A percentile compares a stretch with the other conserved stretches of the same genome.
Conservation (phyloP, 2,888 invertebrate genomes). For the Diogma glabrata region DNA sequence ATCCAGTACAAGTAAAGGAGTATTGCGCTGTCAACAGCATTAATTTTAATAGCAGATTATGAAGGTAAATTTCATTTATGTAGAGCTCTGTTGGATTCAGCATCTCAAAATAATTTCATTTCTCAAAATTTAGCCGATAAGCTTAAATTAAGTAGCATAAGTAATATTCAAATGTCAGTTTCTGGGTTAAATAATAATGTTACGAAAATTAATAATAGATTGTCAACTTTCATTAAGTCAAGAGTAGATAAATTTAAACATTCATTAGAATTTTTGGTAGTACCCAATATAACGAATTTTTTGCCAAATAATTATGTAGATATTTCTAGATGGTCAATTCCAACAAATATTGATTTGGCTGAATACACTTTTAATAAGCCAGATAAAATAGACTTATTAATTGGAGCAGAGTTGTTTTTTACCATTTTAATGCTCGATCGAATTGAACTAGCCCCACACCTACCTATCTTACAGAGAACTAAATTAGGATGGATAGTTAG, state of each 20-base stretch:
- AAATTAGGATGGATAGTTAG: background rate
- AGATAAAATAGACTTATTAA: background rate
- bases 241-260: background rate
- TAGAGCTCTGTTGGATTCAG: background rate
- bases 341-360: background rate
- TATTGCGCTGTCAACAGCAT: background rate
- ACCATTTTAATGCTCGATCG: background rate
- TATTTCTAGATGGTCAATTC: background rate
- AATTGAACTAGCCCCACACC: background rate
- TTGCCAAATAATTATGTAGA: background rate
- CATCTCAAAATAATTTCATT: background rate
- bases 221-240: background rate
- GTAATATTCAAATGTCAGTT: background rate
- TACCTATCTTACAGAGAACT: background rate
- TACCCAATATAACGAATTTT: background rate
- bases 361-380: background rate
- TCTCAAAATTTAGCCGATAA: no score
- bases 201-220: background rate
- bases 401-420: background rate
- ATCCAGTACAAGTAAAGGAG: background rate
- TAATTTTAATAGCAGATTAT: background rate
- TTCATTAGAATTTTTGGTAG: no score
- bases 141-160: no score
- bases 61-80: background rate
- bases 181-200: background rate